A percentile compares a stretch with the other conserved stretches of the same genome.
Conservation (phyloP, 2,888 invertebrate species). For the Phyllotreta cruciferae region DNA sequence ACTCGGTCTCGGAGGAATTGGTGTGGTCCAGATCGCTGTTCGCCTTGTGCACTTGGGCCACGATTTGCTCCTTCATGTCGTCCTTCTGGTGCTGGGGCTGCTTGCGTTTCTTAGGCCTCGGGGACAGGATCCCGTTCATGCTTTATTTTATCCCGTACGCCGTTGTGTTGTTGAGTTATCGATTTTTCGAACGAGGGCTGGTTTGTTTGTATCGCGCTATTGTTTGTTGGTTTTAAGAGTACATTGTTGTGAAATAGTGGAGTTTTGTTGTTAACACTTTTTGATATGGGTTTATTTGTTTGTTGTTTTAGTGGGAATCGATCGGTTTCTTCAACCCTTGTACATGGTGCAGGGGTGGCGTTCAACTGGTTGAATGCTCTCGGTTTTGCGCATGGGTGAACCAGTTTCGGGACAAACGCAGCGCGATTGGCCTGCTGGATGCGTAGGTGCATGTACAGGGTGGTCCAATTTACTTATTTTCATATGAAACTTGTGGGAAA, state of each 20-base stretch:
- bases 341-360: slow-evolving; percentile 10
- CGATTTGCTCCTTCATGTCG: slow-evolving; percentile 57
- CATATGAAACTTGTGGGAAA: too few relatives aligned
- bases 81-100: slow-evolving; percentile 53
- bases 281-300: neutral
- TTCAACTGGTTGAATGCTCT: slow-evolving; percentile 29
- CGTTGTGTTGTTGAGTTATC: slow-evolving; percentile 11
- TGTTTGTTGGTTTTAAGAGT: neutral
- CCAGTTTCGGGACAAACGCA: slow-evolving; percentile 22
- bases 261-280: neutral
- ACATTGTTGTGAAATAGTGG: too few relatives aligned
- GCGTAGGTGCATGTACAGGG: neutral
- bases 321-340: neutral
- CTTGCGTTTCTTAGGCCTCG: slow-evolving; percentile 53
- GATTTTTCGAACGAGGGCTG: slow-evolving; percentile 10
- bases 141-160: too few relatives aligned
- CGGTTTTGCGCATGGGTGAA: slow-evolving; percentile 27
- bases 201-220: slow-evolving; percentile 31
- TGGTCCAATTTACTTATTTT: too few relatives aligned
- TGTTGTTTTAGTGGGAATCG: neutral
- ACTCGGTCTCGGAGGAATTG: slow-evolving; percentile 47
- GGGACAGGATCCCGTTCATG: slow-evolving; percentile 38
- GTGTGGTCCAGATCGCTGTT: slow-evolving; percentile 50
- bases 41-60: slow-evolving; percentile 58
- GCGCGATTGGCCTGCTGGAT: slow-evolving; percentile 39